These are phyloP conservation scores for Eurosta solidaginis DNA, from an alignment of 1,140 invertebrate species.

Conservation along the genomic window DNA sequence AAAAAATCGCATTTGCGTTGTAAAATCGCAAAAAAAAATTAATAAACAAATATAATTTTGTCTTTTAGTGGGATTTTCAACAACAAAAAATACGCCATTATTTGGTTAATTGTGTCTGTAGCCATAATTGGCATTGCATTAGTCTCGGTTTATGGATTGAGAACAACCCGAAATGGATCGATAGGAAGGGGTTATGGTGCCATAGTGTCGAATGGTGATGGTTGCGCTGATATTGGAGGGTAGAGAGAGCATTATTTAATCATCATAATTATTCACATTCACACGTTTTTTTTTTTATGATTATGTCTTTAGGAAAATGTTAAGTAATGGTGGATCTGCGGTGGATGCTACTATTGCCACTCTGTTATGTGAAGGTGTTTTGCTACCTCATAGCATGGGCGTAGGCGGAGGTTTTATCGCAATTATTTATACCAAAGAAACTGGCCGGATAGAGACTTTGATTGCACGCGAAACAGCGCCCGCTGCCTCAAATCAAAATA, in stretches of 20 bases:
- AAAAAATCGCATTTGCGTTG: background rate
- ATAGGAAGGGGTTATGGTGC: conserved; percentile 62
- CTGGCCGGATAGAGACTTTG: conserved; percentile 67
- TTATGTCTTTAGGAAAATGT: conserved; percentile 63
- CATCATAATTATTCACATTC: background rate
- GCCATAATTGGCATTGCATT: conserved; percentile 41
- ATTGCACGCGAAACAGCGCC: conserved; percentile 86
- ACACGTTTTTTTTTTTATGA: background rate
- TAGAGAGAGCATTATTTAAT: conserved; percentile 55
- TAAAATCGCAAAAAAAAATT: too few species aligned
- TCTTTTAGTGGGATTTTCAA: conserved; percentile 20
- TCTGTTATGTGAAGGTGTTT: conserved; percentile 84
- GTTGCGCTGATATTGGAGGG: conserved; percentile 79
- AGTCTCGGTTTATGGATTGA: conserved; percentile 46
- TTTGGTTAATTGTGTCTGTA: conserved; percentile 45
- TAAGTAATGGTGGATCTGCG: conserved; percentile 78
- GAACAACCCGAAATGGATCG: background rate
- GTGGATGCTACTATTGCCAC: conserved; percentile 88
- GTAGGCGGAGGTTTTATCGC: conserved; percentile 86
- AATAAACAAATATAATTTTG: background rate
- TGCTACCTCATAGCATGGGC: conserved; percentile 85
- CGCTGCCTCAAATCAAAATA: conserved; percentile 65
- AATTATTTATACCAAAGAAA: conserved; percentile 74
- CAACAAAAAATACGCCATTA: conserved; percentile 38
- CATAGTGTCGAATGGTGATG: conserved; percentile 76